Base-by-base conservation (phyloP, 2,797 vertebrate genomes). In the Artibeus jamaicensis region DNA sequence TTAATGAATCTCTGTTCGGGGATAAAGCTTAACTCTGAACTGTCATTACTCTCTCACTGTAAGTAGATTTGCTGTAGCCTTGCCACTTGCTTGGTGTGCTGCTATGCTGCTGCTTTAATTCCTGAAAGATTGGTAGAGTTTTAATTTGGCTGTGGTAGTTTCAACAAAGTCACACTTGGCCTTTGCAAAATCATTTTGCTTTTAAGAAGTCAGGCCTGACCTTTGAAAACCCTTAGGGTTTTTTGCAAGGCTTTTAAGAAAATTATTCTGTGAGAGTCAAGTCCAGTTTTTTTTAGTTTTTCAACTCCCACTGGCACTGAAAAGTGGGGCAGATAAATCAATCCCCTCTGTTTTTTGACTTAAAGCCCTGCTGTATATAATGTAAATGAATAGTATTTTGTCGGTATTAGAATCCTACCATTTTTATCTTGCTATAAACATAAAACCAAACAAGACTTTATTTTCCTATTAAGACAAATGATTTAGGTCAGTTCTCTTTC, bases 1-100 rank as follows among this genome's bases (percentile, higher is more conserved):
- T 95, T 93, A 96, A 91, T 85, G 95, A 97, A 53, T 84, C 62
- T 94, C 88, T 92, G 32, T 92, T 97, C 76, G 67, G 81, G 91
- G 73, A 92, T 89, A 94, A 93, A 92, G 74, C 67, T 93, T 93
- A 81, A 89, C 81, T 76, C 39, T 67, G 74, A 94, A 86, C 82
- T 93, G 77, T 91, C 76, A 32, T 91, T 84, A 57, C 95, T 95
- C 95, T 81, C 91, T 86, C 78, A 79, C 39, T 89, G 73, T 92
- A 84, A 94, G 94, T 86, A 71, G 86, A 77, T 95, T 92, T 84
- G 46, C 67, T 4, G 6, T 76, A 90, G 42, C 65, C 34, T 94
- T 74, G 71, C 86, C 55, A 48, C 93, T 83, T 71, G 9, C 29
- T 92, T 70, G 55, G 48, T 94, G 53, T 84, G 79, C 26, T 68